Evolutionary conservation across 2,113 vertebrate genomes (phyloP).

Genomic region (Mus pahari): DNA sequence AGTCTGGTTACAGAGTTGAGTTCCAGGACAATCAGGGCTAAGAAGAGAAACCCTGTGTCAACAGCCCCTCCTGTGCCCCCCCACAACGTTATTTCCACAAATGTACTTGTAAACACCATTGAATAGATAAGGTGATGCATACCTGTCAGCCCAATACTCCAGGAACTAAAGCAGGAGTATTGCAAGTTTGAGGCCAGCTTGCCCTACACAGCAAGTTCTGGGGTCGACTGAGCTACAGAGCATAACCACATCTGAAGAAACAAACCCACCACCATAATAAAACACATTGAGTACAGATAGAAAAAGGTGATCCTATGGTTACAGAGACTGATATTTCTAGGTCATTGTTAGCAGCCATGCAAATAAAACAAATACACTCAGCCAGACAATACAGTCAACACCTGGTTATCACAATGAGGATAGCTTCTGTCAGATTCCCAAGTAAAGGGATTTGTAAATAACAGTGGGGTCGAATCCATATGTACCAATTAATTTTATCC

Average conservation of each 20-base stretch:
- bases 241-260: not conserved
- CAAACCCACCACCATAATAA: not conserved
- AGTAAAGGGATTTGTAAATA: conserved; percentile 33
- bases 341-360: not conserved
- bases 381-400: not conserved
- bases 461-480: conserved; percentile 37
- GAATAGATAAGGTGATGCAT: not conserved
- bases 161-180: not conserved
- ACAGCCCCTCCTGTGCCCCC: too few species aligned
- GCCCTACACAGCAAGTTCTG: not conserved
- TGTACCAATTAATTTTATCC: conserved; percentile 16
- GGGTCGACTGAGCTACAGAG: not conserved
- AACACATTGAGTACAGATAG: not conserved
- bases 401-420: not conserved
- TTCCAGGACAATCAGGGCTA: not conserved
- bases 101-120: not conserved
- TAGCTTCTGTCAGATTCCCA: not conserved
- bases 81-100: not conserved
- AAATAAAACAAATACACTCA: conserved; percentile 44
- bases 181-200: not conserved
- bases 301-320: not conserved
- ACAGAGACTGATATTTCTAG: conserved; percentile 20
- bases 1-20: not conserved
- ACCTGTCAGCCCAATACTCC: not conserved
- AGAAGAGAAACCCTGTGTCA: not conserved